Base-by-base conservation (phyloP, 2,113 vertebrate species). In the Peromyscus californicus region DNA sequence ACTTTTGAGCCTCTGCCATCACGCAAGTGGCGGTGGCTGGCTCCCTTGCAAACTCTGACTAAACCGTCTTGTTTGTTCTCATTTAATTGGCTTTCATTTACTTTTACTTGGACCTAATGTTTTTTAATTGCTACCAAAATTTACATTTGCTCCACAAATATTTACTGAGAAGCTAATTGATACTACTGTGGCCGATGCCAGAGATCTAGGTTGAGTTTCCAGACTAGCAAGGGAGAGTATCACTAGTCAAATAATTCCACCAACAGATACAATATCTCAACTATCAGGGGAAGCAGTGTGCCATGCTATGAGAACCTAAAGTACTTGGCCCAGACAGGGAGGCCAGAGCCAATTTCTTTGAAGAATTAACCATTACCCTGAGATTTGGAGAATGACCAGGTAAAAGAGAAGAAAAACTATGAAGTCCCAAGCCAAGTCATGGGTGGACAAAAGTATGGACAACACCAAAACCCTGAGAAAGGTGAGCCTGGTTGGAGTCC, bases 71-170 rank as follows among this genome's bases (percentile, higher is more conserved):
- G 29, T 74, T 80, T 61, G 11, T 29, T 75, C 61, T 94, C 22
- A 1, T 48, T 51, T 65, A 67, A 39, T 39, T 39, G 21, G 11
- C 39, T 54, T 86, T 59, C 74, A 79, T 69, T 84, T 72, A 80
- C 65, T 89, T 91, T 48, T 21, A 45, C 31, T 42, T 21, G 63
- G 51, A 61, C 59, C 7, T 21, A 42, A 45, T 90, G 22, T 31
- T 87, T 87, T 87, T 72, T n/a, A n/a, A 67, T 87, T 72, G 67
- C 84, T 94, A n/a, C 17, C 75, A 74, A 31, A 94, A 45, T 17
- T 87, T 83, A 67, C 42, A 57, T 92, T 93, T 92, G 16, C 76
- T 93, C 57, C 24, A 48, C 61, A 92, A 82, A 91, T 95, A 85
- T 80, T 94, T 95, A 84, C 63, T 26, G 75, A 61, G 70, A 70